A percentile compares a stretch with the other conserved stretches of the same genome.
phyloP scores from a whole-genome alignment of 2,888 invertebrate genomes.

The Ormyrus nitidulus region DNA sequence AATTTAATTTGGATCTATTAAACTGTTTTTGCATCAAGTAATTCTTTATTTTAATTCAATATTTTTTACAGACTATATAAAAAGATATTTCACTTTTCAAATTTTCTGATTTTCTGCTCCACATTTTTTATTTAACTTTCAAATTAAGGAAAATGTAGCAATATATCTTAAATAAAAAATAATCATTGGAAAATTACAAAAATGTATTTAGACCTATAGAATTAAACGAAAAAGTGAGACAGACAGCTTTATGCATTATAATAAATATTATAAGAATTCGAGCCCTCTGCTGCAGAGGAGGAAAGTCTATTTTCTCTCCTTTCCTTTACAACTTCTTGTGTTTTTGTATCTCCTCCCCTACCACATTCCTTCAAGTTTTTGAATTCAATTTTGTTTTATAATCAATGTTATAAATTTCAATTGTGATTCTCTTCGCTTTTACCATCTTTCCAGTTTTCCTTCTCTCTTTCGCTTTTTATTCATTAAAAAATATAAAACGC shows the following conservation, averaged over 20 bases:
- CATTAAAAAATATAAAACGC: constrained; percentile 55
- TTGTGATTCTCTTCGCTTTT: constrained; percentile 4
- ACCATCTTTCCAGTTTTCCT: constrained; percentile 16
- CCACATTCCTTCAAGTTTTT: constrained; percentile 16
- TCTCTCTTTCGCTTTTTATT: constrained; percentile 20
- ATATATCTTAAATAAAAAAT: too few species aligned
- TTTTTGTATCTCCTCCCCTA: constrained; percentile 16
- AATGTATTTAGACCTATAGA: too few species aligned
- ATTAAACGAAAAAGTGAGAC: not conserved
- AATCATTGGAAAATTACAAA: too few species aligned
- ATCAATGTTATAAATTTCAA: constrained; percentile 37
- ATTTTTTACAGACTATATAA: constrained; percentile 20
- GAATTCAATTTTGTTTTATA: constrained; percentile 18
- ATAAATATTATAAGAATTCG: constrained; percentile 6
- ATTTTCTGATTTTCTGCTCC: not conserved
- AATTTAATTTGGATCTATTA: constrained; percentile 53
- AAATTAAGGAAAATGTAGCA: too few species aligned
- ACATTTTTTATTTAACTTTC: too few species aligned
- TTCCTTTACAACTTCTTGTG: constrained; percentile 23
- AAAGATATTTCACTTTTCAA: not conserved
- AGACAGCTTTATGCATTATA: not conserved
- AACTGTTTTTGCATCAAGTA: constrained; percentile 45
- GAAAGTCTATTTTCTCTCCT: constrained; percentile 46
- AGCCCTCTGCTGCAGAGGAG: constrained; percentile 33
- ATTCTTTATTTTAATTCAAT: constrained; percentile 10